A percentile compares a stretch with the other conserved stretches of the same genome.
Evolutionary conservation across 2,113 vertebrate species (phyloP).

Genomic region (Copsychus sechellarum): DNA sequence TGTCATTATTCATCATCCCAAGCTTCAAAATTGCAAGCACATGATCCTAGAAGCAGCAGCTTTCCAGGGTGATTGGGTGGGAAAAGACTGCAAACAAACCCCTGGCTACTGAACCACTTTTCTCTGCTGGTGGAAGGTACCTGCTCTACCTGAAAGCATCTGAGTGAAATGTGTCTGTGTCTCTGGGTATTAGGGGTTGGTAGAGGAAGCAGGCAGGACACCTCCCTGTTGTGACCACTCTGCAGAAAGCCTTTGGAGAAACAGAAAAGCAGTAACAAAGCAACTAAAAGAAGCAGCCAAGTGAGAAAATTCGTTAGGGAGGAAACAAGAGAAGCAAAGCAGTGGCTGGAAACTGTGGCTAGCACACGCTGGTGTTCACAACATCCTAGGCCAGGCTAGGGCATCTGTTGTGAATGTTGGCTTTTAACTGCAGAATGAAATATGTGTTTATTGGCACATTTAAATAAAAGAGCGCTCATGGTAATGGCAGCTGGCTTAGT

Average conservation of each 20-base stretch:
- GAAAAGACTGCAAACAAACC: neutral
- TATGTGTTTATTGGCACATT: neutral
- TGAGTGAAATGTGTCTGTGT: neutral
- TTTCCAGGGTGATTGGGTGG: neutral
- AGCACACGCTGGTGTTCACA: neutral
- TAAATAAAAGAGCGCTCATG: neutral
- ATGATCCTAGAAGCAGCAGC: neutral
- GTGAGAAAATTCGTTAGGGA: neutral
- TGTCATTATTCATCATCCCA: neutral
- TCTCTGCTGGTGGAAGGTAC: neutral
- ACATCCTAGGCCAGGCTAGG: neutral
- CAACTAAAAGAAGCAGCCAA: neutral
- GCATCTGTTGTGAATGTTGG: neutral
- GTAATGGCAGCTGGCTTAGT: neutral
- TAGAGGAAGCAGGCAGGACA: neutral
- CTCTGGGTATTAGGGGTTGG: accelerated
- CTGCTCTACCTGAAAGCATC: neutral
- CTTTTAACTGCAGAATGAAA: neutral
- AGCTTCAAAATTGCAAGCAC: neutral
- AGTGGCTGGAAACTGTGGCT: neutral
- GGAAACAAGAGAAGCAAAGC: neutral
- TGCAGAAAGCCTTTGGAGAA: neutral
- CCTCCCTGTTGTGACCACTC: neutral
- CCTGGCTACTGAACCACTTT: neutral
- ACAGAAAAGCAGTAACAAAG: neutral